Base-by-base conservation (phyloP, 2,797 vertebrate genomes). In the Brachymystax lenok region DNA sequence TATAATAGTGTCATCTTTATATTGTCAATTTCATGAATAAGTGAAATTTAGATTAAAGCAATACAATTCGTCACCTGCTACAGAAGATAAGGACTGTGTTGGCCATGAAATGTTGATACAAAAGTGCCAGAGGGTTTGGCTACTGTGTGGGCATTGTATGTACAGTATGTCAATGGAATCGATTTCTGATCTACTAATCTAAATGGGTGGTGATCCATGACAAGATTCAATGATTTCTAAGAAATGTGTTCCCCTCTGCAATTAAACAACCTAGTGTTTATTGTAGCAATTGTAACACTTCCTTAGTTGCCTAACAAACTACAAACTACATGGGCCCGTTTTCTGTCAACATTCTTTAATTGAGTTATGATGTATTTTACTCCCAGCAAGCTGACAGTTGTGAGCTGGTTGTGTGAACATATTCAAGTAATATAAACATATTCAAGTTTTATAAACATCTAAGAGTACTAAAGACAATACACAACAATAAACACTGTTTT, bases 141-240 rank as follows among this genome's bases (percentile, higher is more conserved):
- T 10, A 35, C 12, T 66, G 40, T 46, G 35, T 72, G 70, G 56
- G 61, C 7, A 21, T 40, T 74, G 33, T 10, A 7, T 67, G 28
- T 52, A 46, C 40, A 46, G 40, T 46, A 46, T 30, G 74, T 7
- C 64, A 17, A 1, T 10, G 16, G 28, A 71, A 64, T 21, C n/a
- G 46, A 64, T 28, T 28, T 54, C 21, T 56, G 72, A 77, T 59
- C 67, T 79, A 77, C 83, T 56, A 76, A 80, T 77, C 75, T 77
- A n/a, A 74, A 71, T 56, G 69, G 59, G 35, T 10, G 61, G 78
- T 79, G 78, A 72, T 27, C 78, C 27, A 75, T 77, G 82, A 80
- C 30, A 35, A 17, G 59, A 71, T 84, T 83, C 77, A 82, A 76
- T 82, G 24, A 76, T 77, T 77, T 73, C 30, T 74, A 16, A 83